These are phyloP conservation scores for Lepidocolaptes lacrymiger DNA, from an alignment of 2,797 vertebrate species.

Conservation along the genomic window DNA sequence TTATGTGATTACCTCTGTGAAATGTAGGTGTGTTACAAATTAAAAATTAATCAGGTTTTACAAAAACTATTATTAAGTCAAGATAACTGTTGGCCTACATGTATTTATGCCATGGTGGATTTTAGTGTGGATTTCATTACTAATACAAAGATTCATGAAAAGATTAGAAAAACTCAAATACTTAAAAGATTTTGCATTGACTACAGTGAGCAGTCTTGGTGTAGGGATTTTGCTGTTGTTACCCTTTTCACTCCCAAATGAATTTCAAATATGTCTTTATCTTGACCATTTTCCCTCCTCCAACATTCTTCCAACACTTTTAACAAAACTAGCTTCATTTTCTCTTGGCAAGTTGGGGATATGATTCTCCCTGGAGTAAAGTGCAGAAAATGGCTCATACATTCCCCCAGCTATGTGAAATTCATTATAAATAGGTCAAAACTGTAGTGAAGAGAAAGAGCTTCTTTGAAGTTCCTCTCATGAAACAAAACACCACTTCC, in stretches of 20 bases:
- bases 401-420: neutral
- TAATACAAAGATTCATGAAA: neutral
- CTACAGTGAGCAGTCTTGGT: neutral
- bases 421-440: neutral
- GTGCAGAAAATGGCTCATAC: neutral
- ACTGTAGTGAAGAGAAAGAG: neutral
- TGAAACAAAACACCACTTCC: neutral
- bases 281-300: neutral
- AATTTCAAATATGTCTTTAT: conserved; percentile 63
- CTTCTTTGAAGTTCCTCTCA: neutral
- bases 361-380: neutral
- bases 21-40: conserved; percentile 47
- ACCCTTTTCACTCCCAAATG: neutral
- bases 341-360: conserved; percentile 1
- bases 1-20: conserved; percentile 21
- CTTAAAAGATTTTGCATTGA: neutral
- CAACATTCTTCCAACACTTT: conserved; percentile 32
- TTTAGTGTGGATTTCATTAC: neutral
- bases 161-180: neutral
- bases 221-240: neutral
- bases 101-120: neutral
- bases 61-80: conserved; percentile 14
- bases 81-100: neutral
- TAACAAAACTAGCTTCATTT: conserved; percentile 29
- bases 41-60: conserved; percentile 42